Conservation (phyloP, 2,797 vertebrate species). For the Microctenopoma lineatum region DNA sequence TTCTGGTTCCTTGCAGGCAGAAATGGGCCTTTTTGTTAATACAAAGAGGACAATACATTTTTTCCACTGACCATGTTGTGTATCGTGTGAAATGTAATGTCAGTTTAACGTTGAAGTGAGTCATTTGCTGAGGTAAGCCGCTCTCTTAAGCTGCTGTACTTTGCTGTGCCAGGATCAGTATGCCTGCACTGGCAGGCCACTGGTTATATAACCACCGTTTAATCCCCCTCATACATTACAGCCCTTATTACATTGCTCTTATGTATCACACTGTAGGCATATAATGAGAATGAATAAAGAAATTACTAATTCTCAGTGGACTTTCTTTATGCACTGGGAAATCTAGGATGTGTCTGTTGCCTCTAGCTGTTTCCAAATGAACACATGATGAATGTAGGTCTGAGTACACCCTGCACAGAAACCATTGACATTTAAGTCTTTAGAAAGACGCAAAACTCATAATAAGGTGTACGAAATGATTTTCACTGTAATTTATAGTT, state of each 20-base stretch:
- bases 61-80: slow-evolving; percentile 9
- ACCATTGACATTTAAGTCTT: not conserved
- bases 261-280: slow-evolving; percentile 27
- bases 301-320: slow-evolving; percentile 6
- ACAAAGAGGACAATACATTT: slow-evolving; percentile 11
- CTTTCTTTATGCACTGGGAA: slow-evolving; percentile 8
- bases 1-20: not conserved
- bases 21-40: not conserved
- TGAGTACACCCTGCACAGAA: slow-evolving; percentile 38
- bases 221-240: slow-evolving; percentile 63
- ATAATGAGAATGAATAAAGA: slow-evolving; percentile 23
- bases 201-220: slow-evolving; percentile 75
- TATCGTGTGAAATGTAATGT: slow-evolving; percentile 40
- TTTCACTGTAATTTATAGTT: not conserved
- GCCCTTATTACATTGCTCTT: slow-evolving; percentile 54
- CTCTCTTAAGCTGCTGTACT: slow-evolving; percentile 69
- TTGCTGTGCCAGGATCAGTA: slow-evolving; percentile 68
- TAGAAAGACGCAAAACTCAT: not conserved
- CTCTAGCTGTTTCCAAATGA: slow-evolving; percentile 24
- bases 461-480: not conserved
- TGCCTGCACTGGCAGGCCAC: slow-evolving; percentile 70
- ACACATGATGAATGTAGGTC: slow-evolving; percentile 16
- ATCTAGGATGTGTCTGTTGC: slow-evolving; percentile 6
- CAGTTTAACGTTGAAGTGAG: slow-evolving; percentile 48
- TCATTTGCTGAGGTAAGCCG: slow-evolving; percentile 68